These are phyloP conservation scores for Acleris emargana DNA, from an alignment of 2,888 invertebrate genomes.

Conservation along the genomic window DNA sequence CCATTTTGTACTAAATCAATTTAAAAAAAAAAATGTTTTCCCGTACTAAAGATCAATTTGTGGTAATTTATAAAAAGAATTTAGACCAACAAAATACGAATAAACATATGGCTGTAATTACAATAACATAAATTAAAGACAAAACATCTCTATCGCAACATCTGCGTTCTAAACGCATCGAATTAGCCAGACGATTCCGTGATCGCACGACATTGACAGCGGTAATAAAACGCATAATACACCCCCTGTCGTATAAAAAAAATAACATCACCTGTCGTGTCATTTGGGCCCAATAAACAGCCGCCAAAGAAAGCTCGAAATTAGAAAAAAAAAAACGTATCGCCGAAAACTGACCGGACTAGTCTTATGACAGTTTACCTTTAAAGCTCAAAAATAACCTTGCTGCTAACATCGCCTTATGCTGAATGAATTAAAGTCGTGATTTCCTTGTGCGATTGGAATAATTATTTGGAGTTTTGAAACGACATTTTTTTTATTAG, in stretches of 20 bases:
- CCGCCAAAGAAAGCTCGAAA: conserved; percentile 79
- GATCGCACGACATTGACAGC: conserved; percentile 62
- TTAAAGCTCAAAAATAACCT: conserved; percentile 32
- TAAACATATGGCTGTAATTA: neutral
- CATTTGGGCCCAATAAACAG: conserved; percentile 81
- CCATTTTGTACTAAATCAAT: no score
- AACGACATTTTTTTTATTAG: conserved; percentile 65
- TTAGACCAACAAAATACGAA: no score
- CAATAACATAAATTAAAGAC: conserved; percentile 17
- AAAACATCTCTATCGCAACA: conserved; percentile 64
- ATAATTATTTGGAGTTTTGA: conserved; percentile 46
- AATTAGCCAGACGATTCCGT: conserved; percentile 67
- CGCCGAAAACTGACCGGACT: conserved; percentile 73
- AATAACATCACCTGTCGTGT: conserved; percentile 81
- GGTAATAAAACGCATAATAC: conserved; percentile 78
- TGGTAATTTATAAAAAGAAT: no score
- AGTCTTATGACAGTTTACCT: conserved; percentile 64
- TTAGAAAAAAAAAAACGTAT: conserved; percentile 66
- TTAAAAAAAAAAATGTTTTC: no score
- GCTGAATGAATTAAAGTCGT: conserved; percentile 23
- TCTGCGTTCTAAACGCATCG: conserved; percentile 68
- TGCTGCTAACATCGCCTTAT: conserved; percentile 38
- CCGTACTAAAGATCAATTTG: no score
- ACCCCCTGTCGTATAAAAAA: conserved; percentile 60
- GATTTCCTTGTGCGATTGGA: conserved; percentile 36